Base-by-base conservation (phyloP, 2,113 vertebrate genomes). In the Psittacus erithacus region DNA sequence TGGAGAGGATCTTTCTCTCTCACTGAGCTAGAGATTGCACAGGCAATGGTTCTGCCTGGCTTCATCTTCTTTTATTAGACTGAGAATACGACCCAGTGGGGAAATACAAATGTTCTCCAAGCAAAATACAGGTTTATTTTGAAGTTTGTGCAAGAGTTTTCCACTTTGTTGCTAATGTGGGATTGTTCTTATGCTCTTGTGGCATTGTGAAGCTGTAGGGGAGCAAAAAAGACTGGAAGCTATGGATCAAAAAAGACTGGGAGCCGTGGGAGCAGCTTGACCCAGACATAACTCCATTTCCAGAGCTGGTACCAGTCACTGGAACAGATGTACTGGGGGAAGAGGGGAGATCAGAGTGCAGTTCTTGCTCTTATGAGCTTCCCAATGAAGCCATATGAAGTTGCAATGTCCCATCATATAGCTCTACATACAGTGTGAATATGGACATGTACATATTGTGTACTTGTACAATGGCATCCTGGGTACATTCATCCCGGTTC, bases 161-260 rank as follows among this genome's bases (percentile, higher is more conserved):
- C 50, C 39, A 4, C 2, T 0, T 65, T 86, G 27, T 71, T 75
- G 69, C 17, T 55, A 13, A 39, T 0, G 0, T 49, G 17, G 15
- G 9, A 14, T 64, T 1, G 1, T 78, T 46, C 28, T 80, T 6
- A 3, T 49, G n/a, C 10, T 25, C 14, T 20, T 47, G n/a, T 69
- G 73, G 29, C 52, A 49, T 19, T 0, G 0, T 33, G 64, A 55
- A 69, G 14, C 39, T 69, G 2, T 53, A 28, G 0, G 0, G 47
- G 12, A 20, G 11, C 46, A 17, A 78, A 23, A 53, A 80, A 16
- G 9, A 24, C 7, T 27, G 31, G 20, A 35, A 88, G 16, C 13
- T 46, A 41, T 70, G 62, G 73, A 67, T 41, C 14, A 41, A 2
- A 3, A 80, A 78, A 28, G 29, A 43, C 14, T 46, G 46, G 39